phyloP scores from a whole-genome alignment of 2,888 invertebrate species.

The Asteroscopus sphinx region DNA sequence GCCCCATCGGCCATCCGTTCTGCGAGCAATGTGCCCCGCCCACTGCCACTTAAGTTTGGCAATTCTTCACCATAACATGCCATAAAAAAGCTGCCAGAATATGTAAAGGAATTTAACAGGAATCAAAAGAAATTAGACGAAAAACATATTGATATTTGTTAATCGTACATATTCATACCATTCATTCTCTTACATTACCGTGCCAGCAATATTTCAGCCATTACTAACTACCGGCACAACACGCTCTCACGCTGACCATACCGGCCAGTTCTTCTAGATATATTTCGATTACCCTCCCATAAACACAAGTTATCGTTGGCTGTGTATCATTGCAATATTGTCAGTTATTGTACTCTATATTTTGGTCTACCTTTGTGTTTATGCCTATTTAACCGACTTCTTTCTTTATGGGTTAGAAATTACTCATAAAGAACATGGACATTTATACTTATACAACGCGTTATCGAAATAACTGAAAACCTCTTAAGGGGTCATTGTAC shows the following conservation, averaged over 20 bases:
- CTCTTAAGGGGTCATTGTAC: no score
- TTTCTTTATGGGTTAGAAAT: background rate
- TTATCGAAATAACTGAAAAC: no score
- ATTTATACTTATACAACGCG: no score
- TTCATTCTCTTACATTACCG: constrained; percentile 13
- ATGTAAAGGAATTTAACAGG: no score
- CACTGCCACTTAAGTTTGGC: no score
- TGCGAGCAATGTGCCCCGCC: no score
- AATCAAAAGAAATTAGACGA: no score
- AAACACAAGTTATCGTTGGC: constrained; percentile 63
- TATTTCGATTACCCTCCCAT: constrained; percentile 63
- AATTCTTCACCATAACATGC: no score
- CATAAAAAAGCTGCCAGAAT: no score
- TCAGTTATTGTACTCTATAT: constrained; percentile 46
- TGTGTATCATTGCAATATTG: constrained; percentile 64
- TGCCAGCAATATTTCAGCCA: constrained; percentile 24
- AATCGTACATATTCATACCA: no score
- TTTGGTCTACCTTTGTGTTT: constrained; percentile 1
- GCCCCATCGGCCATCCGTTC: no score
- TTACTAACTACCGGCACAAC: constrained; percentile 9
- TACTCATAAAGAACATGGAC: background rate
- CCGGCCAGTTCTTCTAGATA: constrained; percentile 48
- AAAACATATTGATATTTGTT: no score
- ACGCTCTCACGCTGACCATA: constrained; percentile 12
- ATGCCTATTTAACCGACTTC: constrained; percentile 16